phyloP scores from a whole-genome alignment of 2,888 invertebrate species.

The Aphrophora alni region DNA sequence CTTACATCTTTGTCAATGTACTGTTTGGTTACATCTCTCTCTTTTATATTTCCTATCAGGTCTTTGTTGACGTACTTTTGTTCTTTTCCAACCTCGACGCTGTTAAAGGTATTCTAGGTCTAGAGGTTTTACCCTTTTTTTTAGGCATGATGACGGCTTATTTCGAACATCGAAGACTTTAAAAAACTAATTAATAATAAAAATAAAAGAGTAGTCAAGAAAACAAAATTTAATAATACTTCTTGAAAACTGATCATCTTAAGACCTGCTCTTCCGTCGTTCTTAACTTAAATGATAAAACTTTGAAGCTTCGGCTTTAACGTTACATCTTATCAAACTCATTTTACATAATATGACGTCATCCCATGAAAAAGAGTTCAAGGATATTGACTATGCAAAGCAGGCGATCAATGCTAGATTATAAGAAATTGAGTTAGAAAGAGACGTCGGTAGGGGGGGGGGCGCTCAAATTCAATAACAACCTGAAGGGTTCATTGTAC shows the following conservation, averaged over 20 bases:
- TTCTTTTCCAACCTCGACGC: no score
- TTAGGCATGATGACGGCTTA: no score
- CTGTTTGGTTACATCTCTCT: no score
- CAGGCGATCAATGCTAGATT: background rate
- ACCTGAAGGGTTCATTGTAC: conserved; percentile 33
- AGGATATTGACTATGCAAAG: conserved; percentile 31
- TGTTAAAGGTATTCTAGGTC: no score
- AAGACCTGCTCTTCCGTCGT: background rate
- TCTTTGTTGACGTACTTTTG: no score
- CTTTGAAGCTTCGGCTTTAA: background rate
- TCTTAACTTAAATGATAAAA: background rate
- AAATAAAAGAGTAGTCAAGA: no score
- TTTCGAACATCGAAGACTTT: no score
- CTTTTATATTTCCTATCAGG: no score
- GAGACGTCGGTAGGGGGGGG: conserved; percentile 13
- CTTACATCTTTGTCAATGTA: no score
- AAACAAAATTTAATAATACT: no score
- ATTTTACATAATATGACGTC: background rate
- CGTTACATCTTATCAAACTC: background rate
- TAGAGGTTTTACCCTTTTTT: no score
- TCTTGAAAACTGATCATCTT: background rate
- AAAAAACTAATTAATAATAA: no score
- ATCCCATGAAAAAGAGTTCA: conserved; percentile 2
- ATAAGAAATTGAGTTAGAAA: conserved; percentile 30
- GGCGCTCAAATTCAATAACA: conserved; percentile 40